A percentile compares a stretch with the other conserved stretches of the same genome.
These are phyloP conservation scores for Drosophila meridiana DNA, from an alignment of 2,888 invertebrate genomes.

Conservation along the genomic window DNA sequence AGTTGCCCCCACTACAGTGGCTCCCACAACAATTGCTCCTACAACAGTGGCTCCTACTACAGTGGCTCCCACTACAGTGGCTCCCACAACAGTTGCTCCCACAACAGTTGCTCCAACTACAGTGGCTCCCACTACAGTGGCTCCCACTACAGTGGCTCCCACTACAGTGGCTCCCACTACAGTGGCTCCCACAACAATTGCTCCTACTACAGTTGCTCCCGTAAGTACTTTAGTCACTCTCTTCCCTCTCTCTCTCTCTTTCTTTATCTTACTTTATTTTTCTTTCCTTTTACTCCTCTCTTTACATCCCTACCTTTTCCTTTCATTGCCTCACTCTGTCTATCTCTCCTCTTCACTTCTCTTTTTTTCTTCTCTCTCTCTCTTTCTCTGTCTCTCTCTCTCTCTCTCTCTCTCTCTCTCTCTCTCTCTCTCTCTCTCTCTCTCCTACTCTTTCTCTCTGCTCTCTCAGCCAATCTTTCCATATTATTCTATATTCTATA, in stretches of 20 bases:
- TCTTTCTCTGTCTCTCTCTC: background rate
- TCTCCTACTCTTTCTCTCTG: background rate
- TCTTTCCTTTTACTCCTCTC: background rate
- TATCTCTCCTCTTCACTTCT: background rate
- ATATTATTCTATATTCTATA: too few species aligned
- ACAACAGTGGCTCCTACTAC: slow-evolving; percentile 3
- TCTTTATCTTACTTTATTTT: background rate
- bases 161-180: slow-evolving; percentile 1
- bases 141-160: slow-evolving; percentile 5
- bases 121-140: background rate
- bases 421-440: background rate
- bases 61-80: slow-evolving; percentile 4
- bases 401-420: background rate
- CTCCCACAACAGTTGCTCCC: background rate
- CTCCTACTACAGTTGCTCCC: background rate
- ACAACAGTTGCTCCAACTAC: slow-evolving; percentile 16
- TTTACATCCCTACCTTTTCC: too few species aligned
- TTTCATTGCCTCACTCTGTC: background rate
- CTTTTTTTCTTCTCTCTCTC: background rate
- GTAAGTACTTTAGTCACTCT: slow-evolving; percentile 2
- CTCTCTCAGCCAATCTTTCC: too few species aligned
- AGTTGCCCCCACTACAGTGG: background rate
- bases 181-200: background rate
- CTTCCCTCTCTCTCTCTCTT: background rate
- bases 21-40: too few species aligned